Evolutionary conservation across 2,888 invertebrate genomes (phyloP), one percentile per base, ranked within the genome.

Genomic region (Chelonus formosanus): DNA sequence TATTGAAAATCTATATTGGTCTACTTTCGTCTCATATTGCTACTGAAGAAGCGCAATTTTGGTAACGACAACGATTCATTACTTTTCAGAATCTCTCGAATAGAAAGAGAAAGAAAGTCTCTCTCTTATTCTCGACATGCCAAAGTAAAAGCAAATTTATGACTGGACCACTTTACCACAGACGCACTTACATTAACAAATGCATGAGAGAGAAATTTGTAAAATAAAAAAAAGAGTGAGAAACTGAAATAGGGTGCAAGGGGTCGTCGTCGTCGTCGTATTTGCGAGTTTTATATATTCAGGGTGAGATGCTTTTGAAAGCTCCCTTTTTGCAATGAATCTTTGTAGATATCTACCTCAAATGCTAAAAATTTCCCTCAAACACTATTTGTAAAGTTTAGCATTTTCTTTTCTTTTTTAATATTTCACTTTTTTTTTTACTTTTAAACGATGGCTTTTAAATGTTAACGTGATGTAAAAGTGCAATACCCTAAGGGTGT

Each of bases 181-280:
- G 71, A 71, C 71, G 68, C 71, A 71, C 68, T 73, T 71, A 70
- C 56, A 53, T 61, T 69, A 71, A 70, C 69, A 71, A 70, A 71
- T 67, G 68, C 34, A 54, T 34, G 63, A 2, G 20, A 6, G 44
- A n/a, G 20, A 48, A 43, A 32, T n/a, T 32, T 7, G 50, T 52
- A 67, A 52, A 50, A 48, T 53, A 7, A 48, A 61, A 61, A 56
- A 57, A 57, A 48, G 40, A 47, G 44, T 35, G 43, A 57, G 53
- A 56, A 55, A 59, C 44, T 47, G 35, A 34, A 66, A 65, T 40
- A 10, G 44, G 48, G 55, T 48, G 54, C 36, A 10, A 40, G 48
- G 32, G 48, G 40, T 59, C 59, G 44, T 56, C 40, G 40, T 59
- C 59, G 44, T 56, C 40, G 40, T 50, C 36, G 50, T 59, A 10